phyloP scores from a whole-genome alignment of 2,797 vertebrate genomes.

The Anguilla megastoma region DNA sequence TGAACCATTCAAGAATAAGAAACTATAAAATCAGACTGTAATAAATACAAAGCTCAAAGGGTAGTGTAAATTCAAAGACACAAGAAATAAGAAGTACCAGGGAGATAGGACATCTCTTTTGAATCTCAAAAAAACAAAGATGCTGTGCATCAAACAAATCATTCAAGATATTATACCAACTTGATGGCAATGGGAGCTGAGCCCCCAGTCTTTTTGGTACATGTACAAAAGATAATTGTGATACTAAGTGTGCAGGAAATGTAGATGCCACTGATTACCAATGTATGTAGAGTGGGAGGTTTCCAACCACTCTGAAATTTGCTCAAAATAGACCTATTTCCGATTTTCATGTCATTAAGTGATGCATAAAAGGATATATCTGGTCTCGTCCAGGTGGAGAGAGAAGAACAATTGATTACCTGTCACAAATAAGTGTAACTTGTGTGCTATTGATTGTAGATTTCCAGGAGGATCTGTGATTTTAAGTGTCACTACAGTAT shows the following conservation, averaged over 20 bases:
- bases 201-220: not conserved
- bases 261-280: not conserved
- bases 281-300: not conserved
- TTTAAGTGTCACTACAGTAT: not conserved
- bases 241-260: not conserved
- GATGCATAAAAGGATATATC: not conserved
- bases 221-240: not conserved
- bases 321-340: not conserved
- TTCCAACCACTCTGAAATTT: not conserved
- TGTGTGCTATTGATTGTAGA: constrained; percentile 4
- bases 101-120: not conserved
- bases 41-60: not conserved
- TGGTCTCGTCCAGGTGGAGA: not conserved
- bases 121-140: not conserved
- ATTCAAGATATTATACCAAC: not conserved
- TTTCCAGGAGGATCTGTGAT: not conserved
- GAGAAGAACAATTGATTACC: not conserved
- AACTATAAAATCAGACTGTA: not conserved
- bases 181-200: not conserved
- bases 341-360: not conserved
- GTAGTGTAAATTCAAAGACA: not conserved
- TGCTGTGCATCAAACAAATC: not conserved
- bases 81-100: not conserved
- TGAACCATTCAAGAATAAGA: not conserved
- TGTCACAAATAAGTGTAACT: constrained; percentile 7